Base-by-base conservation (phyloP, 2,113 vertebrate genomes). In the Gasterosteus aculeatus region DNA sequence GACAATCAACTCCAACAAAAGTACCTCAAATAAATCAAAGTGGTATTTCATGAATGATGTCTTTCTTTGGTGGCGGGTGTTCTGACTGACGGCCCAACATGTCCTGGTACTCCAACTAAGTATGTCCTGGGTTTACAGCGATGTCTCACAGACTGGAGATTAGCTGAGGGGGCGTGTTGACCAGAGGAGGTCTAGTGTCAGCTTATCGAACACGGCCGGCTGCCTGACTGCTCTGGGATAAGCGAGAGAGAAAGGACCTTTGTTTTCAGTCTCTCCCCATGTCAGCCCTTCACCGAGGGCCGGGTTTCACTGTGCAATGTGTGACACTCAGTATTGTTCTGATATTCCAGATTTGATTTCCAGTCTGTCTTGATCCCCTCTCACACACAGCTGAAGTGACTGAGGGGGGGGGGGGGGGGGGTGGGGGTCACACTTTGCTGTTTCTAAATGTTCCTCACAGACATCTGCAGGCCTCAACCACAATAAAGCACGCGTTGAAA, bases 151-250 rank as follows among this genome's bases (percentile, higher is more conserved):
- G 73, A 61, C 69, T 72, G 61, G 39, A 79, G 89, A 90, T 91
- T 89, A 89, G 73, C 63, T 67, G 74, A 75, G 78, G 64, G 66
- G 60, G 29, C 47, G 0, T 73, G 53, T 72, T 65, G 65, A 72
- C 72, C 75, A 68, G 64, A 83, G 77, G 54, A 77, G 87, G 86
- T 87, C 85, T 68, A 61, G 69, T 90, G 78, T 87, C 84, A 54
- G 68, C 73, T 87, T 87, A 85, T 87, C 79, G 12, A 10, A 54
- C 22, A 18, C 56, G 73, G 29, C 71, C 58, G 78, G 61, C 80
- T 81, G 78, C 33, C 74, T 53, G 78, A 70, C 86, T 86, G 42
- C 53, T 56, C 26, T 15, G 19, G 73, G 62, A 69, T 62, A 38
- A 74, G 63, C 41, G 31, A 7, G 2, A 62, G 63, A 85, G 71